phyloP scores from a whole-genome alignment of 2,888 invertebrate genomes.

The Heliconius charithonia region DNA sequence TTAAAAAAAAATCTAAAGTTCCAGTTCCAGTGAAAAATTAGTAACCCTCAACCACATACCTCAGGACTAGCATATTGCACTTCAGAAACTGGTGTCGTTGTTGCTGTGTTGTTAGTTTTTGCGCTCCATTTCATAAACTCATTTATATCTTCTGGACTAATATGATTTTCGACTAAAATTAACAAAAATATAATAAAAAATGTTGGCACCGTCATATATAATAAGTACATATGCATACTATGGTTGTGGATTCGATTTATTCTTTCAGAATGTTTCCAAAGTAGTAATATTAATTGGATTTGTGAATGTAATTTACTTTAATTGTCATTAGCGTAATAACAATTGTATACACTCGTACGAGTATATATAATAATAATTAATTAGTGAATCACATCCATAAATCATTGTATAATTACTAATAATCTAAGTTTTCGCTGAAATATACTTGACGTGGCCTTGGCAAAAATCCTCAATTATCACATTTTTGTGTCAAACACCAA shows the following conservation, averaged over 20 bases:
- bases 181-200: slow-evolving; percentile 7
- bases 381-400: not conserved
- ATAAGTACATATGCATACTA: not conserved
- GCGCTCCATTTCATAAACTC: slow-evolving; percentile 60
- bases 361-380: not conserved
- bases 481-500: too few relatives aligned
- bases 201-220: not conserved
- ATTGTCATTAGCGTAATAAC: too few relatives aligned
- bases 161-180: slow-evolving; percentile 74
- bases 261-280: not conserved
- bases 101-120: slow-evolving; percentile 39
- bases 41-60: slow-evolving; percentile 31
- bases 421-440: not conserved
- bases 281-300: not conserved
- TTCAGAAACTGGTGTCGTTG: slow-evolving; percentile 36
- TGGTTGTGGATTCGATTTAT: not conserved
- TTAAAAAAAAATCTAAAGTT: not conserved
- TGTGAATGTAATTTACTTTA: not conserved
- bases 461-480: too few relatives aligned
- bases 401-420: not conserved
- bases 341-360: too few relatives aligned
- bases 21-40: not conserved
- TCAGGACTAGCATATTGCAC: slow-evolving; percentile 50
- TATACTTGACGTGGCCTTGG: too few relatives aligned
- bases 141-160: slow-evolving; percentile 71